These are phyloP conservation scores for Chironomus striatipennis DNA, from an alignment of 1,140 invertebrate genomes.

Conservation along the genomic window DNA sequence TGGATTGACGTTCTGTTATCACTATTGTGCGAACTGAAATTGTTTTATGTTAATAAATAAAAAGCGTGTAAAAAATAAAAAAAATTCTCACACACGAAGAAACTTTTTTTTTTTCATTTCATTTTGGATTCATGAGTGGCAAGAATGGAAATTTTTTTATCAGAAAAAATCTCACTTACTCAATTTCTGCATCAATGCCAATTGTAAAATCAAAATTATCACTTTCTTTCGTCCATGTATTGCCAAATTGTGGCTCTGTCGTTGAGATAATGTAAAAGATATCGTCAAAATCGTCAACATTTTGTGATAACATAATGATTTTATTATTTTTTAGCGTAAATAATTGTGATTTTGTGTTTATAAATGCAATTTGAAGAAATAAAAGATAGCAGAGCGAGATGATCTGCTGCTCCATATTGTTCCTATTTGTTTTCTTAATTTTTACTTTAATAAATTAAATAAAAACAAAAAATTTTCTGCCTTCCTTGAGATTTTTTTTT, in stretches of 20 bases:
- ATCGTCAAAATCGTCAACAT: not conserved
- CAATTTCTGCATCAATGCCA: not conserved
- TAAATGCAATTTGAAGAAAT: not conserved
- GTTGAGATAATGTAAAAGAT: not conserved
- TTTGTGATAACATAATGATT: not conserved
- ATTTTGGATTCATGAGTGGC: not conserved
- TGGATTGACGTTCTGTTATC: constrained; percentile 6
- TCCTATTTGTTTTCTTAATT: too few species aligned
- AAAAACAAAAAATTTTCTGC: too few species aligned
- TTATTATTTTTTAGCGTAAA: constrained; percentile 21
- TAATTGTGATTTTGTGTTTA: constrained; percentile 15
- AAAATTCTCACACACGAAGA: not conserved
- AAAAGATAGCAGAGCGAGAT: not conserved
- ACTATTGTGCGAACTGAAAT: not conserved
- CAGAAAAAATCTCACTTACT: not conserved
- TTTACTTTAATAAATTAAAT: too few species aligned
- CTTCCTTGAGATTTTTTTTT: too few species aligned
- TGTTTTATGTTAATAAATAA: not conserved
- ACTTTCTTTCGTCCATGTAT: not conserved
- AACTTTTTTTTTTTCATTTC: not conserved
- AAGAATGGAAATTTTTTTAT: not conserved
- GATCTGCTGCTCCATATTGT: not conserved
- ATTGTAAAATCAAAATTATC: not conserved
- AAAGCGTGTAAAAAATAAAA: too few species aligned
- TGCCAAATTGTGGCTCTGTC: not conserved